phyloP scores from a whole-genome alignment of 2,888 invertebrate genomes.

The Drosophila anomalipes region DNA sequence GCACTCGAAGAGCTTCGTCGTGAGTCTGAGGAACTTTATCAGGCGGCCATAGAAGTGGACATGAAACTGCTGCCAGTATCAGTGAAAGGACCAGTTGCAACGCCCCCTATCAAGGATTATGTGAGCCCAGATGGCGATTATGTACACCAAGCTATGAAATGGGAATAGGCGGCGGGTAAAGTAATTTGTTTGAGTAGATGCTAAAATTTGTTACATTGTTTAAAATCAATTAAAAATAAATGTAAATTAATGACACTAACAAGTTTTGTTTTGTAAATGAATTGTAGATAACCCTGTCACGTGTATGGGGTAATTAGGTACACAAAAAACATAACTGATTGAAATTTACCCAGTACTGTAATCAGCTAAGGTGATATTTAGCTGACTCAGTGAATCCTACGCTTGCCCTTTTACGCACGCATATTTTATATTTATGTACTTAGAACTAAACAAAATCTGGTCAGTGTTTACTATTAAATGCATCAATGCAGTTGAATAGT shows the following conservation, averaged over 20 bases:
- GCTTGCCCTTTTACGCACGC: not conserved
- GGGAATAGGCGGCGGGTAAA: constrained; percentile 86
- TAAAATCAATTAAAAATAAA: constrained; percentile 31
- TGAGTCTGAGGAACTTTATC: constrained; percentile 94
- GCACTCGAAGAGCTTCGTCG: constrained; percentile 92
- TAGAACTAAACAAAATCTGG: not conserved
- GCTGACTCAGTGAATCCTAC: not conserved
- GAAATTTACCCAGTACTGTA: constrained; percentile 2
- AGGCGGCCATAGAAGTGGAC: constrained; percentile 94
- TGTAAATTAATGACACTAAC: constrained; percentile 21
- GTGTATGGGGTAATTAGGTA: not conserved
- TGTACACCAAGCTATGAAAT: constrained; percentile 91
- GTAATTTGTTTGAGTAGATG: constrained; percentile 28
- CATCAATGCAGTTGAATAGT: not conserved
- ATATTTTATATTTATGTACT: not conserved
- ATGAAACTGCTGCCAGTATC: constrained; percentile 89
- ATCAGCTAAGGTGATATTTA: not conserved
- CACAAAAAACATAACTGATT: not conserved
- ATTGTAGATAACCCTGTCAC: not conserved
- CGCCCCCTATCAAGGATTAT: constrained; percentile 93
- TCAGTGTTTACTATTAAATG: not conserved
- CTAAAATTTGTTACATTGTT: constrained; percentile 50
- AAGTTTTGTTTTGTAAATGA: not conserved
- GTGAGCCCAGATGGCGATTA: constrained; percentile 96
- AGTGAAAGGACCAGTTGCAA: constrained; percentile 91